Conservation (phyloP, 2,888 invertebrate species). For the Synanthedon myopaeformis region DNA sequence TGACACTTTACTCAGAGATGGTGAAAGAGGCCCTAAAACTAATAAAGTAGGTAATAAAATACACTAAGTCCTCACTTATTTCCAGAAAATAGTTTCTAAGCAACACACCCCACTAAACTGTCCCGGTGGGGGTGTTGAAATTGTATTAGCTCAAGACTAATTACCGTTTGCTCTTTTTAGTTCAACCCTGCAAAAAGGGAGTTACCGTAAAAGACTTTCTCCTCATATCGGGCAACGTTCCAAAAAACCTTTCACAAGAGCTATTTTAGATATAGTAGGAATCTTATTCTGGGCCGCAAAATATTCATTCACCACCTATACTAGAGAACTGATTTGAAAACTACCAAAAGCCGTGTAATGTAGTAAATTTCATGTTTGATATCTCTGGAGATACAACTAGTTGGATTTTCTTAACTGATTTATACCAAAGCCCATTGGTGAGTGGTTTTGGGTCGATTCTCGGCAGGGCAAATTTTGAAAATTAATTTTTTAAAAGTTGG, state of each 20-base stretch:
- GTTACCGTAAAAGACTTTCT: background rate
- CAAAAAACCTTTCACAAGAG: conserved; percentile 18
- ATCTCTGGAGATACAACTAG: too few relatives aligned
- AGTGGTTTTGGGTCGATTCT: too few relatives aligned
- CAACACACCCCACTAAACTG: background rate
- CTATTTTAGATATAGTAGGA: conserved; percentile 10
- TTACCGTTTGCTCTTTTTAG: background rate
- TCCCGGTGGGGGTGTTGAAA: background rate
- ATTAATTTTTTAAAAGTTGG: too few relatives aligned
- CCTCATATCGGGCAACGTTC: conserved; percentile 18
- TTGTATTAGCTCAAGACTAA: background rate
- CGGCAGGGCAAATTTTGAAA: too few relatives aligned
- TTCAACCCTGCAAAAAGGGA: background rate
- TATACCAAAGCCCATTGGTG: too few relatives aligned
- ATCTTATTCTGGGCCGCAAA: background rate
- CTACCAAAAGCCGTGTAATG: too few relatives aligned
- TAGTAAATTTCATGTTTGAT: too few relatives aligned
- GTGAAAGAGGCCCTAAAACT: too few relatives aligned
- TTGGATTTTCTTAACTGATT: too few relatives aligned
- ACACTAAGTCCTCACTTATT: background rate
- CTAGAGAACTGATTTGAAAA: too few relatives aligned
- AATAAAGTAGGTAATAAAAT: background rate
- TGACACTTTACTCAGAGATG: too few relatives aligned
- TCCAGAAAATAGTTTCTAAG: too few relatives aligned
- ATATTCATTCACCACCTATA: background rate